Evolutionary conservation across 2,797 vertebrate genomes (phyloP).

Genomic region (Setipinna tenuifilis): DNA sequence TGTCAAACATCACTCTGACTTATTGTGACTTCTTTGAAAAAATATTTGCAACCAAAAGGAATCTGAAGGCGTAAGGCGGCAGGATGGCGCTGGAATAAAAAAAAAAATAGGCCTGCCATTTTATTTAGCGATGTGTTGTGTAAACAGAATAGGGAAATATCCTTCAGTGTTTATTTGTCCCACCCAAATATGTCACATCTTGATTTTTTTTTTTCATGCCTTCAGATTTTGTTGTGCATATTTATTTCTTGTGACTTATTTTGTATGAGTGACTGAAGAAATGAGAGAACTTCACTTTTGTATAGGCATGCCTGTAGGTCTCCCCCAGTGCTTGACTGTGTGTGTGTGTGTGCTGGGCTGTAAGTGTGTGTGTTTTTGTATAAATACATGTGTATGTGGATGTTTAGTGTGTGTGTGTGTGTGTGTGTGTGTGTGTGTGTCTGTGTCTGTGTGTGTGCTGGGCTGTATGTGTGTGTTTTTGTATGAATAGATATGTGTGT

Average conservation of each 20-base stretch:
- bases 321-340: neutral
- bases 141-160: constrained; percentile 18
- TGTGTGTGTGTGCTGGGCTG: neutral
- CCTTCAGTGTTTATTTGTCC: constrained; percentile 26
- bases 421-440: constrained; percentile 47
- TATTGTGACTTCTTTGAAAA: constrained; percentile 53
- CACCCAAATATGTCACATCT: constrained; percentile 17
- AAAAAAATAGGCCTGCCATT: constrained; percentile 3
- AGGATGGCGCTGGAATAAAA: neutral
- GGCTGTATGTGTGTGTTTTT: no score
- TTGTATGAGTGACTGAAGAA: constrained; percentile 11
- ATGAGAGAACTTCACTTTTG: neutral
- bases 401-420: no score
- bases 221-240: constrained; percentile 7
- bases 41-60: constrained; percentile 48
- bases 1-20: constrained; percentile 55
- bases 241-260: constrained; percentile 10
- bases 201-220: constrained; percentile 29
- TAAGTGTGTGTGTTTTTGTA: neutral
- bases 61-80: constrained; percentile 2
- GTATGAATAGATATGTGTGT: no score
- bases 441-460: constrained; percentile 34
- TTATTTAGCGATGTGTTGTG: neutral
- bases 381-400: neutral
- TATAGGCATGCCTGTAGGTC: constrained; percentile 1